A percentile compares a stretch with the other conserved stretches of the same genome.
phyloP scores from a whole-genome alignment of 37 sponge, comb jelly and placozoan genomes.

The Corticium candelabrum region DNA sequence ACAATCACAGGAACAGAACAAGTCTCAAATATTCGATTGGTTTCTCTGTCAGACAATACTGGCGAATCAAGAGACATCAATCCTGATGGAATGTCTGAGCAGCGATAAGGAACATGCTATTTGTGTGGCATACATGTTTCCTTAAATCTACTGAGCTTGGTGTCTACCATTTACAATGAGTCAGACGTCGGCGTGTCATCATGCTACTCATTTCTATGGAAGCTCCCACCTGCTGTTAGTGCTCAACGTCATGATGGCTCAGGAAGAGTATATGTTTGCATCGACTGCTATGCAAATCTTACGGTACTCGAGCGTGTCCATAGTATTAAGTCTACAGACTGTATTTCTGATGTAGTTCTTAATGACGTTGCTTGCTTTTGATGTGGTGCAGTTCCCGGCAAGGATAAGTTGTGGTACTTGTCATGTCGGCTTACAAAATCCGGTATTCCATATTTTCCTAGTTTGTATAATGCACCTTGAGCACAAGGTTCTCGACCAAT shows the following conservation, averaged over 20 bases:
- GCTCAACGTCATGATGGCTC: neutral
- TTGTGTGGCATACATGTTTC: too few species aligned
- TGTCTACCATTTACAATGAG: too few species aligned
- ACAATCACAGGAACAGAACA: too few species aligned
- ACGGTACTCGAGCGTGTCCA: neutral
- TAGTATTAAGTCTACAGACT: neutral
- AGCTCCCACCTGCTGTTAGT: neutral
- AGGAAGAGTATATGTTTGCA: neutral
- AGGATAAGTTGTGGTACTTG: neutral
- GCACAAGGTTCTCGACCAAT: neutral
- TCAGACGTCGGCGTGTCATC: too few species aligned
- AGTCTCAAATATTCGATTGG: too few species aligned
- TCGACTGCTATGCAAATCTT: neutral
- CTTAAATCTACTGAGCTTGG: too few species aligned
- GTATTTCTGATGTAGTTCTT: too few species aligned
- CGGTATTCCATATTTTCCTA: neutral
- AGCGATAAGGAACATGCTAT: too few species aligned
- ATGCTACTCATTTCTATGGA: too few species aligned
- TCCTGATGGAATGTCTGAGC: too few species aligned
- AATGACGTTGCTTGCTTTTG: neutral
- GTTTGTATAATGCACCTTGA: neutral
- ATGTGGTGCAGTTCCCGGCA: neutral
- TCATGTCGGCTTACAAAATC: neutral
- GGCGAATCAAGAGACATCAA: too few species aligned
- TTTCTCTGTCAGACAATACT: too few species aligned